These are phyloP conservation scores for Yasuhikotakia modesta DNA, from an alignment of 2,797 vertebrate genomes.

Conservation along the genomic window DNA sequence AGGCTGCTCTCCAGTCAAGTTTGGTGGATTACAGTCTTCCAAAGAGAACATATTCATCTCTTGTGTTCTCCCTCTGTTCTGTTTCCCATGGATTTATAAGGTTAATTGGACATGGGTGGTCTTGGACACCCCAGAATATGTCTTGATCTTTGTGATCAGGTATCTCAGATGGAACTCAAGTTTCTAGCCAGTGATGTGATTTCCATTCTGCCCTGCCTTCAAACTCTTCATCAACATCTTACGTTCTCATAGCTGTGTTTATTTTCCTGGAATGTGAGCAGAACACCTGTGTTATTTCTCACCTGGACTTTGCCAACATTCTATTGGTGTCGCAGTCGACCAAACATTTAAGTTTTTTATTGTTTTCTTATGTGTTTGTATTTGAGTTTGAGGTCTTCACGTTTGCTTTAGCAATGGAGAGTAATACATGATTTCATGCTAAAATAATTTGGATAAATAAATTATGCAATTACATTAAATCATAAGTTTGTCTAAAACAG, in stretches of 20 bases:
- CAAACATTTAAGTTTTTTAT: neutral
- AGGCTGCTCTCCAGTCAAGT: neutral
- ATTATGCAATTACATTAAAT: neutral
- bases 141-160: neutral
- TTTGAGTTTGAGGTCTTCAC: neutral
- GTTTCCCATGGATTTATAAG: neutral
- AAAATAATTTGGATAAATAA: neutral
- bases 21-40: neutral
- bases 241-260: neutral
- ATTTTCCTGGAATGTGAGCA: conserved; percentile 1
- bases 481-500: neutral
- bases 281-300: conserved; percentile 14
- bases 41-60: neutral
- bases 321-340: neutral
- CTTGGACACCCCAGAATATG: too few species aligned
- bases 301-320: neutral
- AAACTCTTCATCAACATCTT: neutral
- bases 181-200: too few species aligned
- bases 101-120: neutral
- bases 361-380: neutral
- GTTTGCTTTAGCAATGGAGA: neutral
- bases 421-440: neutral
- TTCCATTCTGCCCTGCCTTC: too few species aligned
- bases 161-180: neutral
- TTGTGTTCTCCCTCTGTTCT: neutral